Evolutionary conservation across 1,140 invertebrate species (phyloP), one percentile per base, ranked within the genome.

Genomic region (Parasteatoda tepidariorum): DNA sequence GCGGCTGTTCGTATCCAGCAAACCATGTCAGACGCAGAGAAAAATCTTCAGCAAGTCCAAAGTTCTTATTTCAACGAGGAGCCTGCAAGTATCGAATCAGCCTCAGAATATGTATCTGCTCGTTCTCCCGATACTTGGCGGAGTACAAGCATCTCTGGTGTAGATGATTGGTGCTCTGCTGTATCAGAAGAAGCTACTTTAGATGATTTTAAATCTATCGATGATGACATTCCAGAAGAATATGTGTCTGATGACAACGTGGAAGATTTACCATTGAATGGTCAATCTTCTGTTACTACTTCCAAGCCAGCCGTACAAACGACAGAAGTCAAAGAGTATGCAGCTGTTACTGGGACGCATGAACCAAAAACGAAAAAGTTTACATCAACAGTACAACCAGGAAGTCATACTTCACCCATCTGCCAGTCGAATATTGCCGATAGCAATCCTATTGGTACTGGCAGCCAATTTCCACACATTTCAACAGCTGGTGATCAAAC

Each of bases 131-230:
- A 82, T 11, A 82, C 78, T 13, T 83, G 81, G 81, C 30, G 41
- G 57, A 83, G 81, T 13, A 83, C 81, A 1, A 83, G 81, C 48
- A 83, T 83, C n/a, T 83, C 81, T 15, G 81, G 81, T 0, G 57
- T 83, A 3, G 81, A 83, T 11, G 81, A 83, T n/a, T 83, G 81
- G 81, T 83, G 81, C 59, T 83, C 81, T 0, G 34, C 66, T 0
- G 61, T 26, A 0, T 83, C 81, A 5, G 75, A 78, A 67, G 70
- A 41, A 13, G 66, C 81, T 13, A 83, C 81, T 11, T 24, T 83
- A 3, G 81, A 83, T 26, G 81, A 83, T 38, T 83, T 73, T 22
- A 83, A 74, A 30, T 83, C 81, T 0, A 22, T 83, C 18, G 81
- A 83, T 11, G 81, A 74, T 3, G 81, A 83, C 24, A 13, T 83